phyloP scores from a whole-genome alignment of 2,888 invertebrate genomes.

The Athrips mouffetella region DNA sequence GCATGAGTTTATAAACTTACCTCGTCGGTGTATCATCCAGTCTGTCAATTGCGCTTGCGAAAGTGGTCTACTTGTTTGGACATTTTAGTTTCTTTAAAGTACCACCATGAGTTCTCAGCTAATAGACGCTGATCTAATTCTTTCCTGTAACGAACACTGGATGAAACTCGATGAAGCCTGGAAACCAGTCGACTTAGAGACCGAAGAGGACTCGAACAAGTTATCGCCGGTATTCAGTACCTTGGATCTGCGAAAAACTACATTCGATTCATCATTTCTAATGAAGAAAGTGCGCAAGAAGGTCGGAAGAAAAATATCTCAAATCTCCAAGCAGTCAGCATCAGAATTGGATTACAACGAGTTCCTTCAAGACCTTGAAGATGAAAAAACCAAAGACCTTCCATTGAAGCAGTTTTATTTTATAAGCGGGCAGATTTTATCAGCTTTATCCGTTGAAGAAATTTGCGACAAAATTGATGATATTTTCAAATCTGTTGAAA shows the following conservation, averaged over 20 bases:
- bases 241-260: conserved; percentile 51
- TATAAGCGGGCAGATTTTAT: conserved; percentile 54
- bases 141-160: conserved; percentile 63
- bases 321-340: conserved; percentile 37
- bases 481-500: conserved; percentile 64
- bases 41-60: background rate
- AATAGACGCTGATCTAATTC: conserved; percentile 51
- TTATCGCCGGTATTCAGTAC: conserved; percentile 50
- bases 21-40: background rate
- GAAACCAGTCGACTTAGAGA: conserved; percentile 62
- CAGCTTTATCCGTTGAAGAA: conserved; percentile 58
- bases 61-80: background rate
- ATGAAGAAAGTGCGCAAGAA: conserved; percentile 53
- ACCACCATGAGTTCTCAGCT: conserved; percentile 1
- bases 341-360: conserved; percentile 51
- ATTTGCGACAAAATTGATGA: conserved; percentile 62
- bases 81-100: background rate
- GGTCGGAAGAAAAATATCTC: conserved; percentile 43
- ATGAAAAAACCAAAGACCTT: conserved; percentile 30
- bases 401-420: conserved; percentile 47
- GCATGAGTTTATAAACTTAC: background rate
- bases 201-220: conserved; percentile 46
- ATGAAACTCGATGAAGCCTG: conserved; percentile 58
- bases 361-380: conserved; percentile 48
- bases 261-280: conserved; percentile 62